Conservation (phyloP, 2,888 invertebrate species). For the Lasiommata megera region DNA sequence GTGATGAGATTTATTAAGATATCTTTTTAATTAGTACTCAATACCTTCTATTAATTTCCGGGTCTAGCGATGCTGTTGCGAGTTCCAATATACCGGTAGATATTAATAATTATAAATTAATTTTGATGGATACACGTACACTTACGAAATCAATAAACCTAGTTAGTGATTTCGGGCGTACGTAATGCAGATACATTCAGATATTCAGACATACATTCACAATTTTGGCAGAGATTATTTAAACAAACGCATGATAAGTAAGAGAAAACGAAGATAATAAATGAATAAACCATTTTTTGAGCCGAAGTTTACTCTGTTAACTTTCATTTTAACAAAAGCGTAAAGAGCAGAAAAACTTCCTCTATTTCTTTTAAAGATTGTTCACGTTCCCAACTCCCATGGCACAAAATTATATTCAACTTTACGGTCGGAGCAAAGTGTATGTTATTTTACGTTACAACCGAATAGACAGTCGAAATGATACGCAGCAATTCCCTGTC, state of each 20-base stretch:
- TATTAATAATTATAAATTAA: too few species aligned
- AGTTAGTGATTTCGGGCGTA: too few species aligned
- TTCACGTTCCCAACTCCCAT: conserved; percentile 29
- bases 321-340: conserved; percentile 21
- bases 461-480: conserved; percentile 32
- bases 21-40: too few species aligned
- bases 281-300: not conserved
- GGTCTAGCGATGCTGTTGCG: too few species aligned
- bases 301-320: conserved; percentile 1
- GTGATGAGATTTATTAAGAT: too few species aligned
- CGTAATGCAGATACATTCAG: too few species aligned
- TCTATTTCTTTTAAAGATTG: conserved; percentile 30
- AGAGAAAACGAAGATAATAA: not conserved
- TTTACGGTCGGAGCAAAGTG: conserved; percentile 30
- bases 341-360: conserved; percentile 14
- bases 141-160: too few species aligned
- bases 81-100: too few species aligned
- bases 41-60: too few species aligned
- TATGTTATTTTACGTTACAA: conserved; percentile 33
- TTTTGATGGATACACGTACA: too few species aligned
- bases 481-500: conserved; percentile 33
- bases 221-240: too few species aligned
- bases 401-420: conserved; percentile 35
- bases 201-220: too few species aligned
- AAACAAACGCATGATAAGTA: not conserved